These are phyloP conservation scores for Gymnothorax reevesii DNA, from an alignment of 2,797 vertebrate genomes.

Conservation along the genomic window DNA sequence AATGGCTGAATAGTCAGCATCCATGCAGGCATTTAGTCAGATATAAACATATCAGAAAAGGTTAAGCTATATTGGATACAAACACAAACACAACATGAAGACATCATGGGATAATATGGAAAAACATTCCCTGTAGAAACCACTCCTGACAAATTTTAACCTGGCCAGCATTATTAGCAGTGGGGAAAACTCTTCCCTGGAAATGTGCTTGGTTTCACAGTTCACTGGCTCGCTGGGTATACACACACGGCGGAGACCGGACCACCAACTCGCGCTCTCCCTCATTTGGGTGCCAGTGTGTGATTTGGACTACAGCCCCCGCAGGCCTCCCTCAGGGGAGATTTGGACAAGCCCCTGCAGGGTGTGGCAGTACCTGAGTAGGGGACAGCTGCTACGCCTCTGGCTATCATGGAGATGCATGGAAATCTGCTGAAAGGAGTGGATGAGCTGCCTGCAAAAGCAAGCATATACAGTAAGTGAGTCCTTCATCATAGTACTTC, in stretches of 20 bases:
- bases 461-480: slow-evolving; percentile 42
- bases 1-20: background rate
- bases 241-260: background rate
- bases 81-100: background rate
- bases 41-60: background rate
- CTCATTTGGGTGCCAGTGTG: background rate
- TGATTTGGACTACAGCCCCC: slow-evolving; percentile 13
- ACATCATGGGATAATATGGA: background rate
- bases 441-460: slow-evolving; percentile 42
- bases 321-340: background rate
- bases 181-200: background rate
- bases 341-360: background rate
- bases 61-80: background rate
- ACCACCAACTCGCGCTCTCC: background rate
- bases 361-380: slow-evolving; percentile 24
- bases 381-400: slow-evolving; percentile 53
- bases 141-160: background rate
- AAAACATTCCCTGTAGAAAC: background rate
- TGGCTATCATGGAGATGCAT: slow-evolving; percentile 46
- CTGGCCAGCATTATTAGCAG: background rate
- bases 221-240: background rate
- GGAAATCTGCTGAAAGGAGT: slow-evolving; percentile 41
- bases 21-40: background rate
- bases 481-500: slow-evolving; percentile 40
- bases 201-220: slow-evolving; percentile 13